Percentiles rank a stretch among this genome's conserved stretches.
phyloP scores from a whole-genome alignment of 2,113 vertebrate genomes.

The Rousettus leschenaultii region DNA sequence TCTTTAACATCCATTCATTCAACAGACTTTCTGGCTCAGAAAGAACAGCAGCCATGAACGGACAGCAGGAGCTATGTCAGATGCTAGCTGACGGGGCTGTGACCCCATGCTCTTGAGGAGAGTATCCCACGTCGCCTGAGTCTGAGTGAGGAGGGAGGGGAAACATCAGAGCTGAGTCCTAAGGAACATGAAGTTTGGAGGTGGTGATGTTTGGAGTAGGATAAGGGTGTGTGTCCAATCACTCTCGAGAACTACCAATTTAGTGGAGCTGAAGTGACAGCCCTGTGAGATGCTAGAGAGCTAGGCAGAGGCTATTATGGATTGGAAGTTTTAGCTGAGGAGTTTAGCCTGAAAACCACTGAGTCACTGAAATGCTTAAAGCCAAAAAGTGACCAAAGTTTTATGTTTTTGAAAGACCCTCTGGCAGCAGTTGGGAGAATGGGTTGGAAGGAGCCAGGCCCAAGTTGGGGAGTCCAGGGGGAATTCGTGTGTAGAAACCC shows the following conservation, averaged over 20 bases:
- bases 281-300: background rate
- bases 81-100: background rate
- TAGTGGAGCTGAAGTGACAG: background rate
- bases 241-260: background rate
- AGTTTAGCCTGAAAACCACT: background rate
- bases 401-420: background rate
- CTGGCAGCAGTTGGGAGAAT: background rate
- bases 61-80: background rate
- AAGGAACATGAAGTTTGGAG: background rate
- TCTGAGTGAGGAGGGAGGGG: background rate
- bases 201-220: background rate
- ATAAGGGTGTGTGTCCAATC: background rate
- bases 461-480: background rate
- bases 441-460: background rate
- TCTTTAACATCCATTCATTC: background rate
- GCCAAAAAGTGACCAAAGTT: background rate
- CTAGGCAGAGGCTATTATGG: background rate
- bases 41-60: background rate
- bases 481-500: background rate
- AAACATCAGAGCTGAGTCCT: background rate
- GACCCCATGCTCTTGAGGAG: background rate
- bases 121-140: background rate
- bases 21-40: background rate
- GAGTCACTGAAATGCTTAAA: background rate
- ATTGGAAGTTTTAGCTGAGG: background rate